phyloP scores from a whole-genome alignment of 2,113 vertebrate species.

The Panurus biarmicus region DNA sequence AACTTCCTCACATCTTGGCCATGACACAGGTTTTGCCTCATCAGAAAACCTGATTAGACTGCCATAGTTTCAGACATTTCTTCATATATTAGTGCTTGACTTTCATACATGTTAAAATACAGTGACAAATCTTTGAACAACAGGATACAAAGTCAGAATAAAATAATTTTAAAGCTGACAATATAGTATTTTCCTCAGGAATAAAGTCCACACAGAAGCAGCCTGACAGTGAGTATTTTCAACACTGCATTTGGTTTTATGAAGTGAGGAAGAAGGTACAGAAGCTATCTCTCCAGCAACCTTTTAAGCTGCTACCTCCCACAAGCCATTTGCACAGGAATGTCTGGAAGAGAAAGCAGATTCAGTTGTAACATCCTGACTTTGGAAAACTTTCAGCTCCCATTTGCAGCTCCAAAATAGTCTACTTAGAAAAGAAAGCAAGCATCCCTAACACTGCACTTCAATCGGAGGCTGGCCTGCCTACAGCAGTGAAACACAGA shows the following conservation, averaged over 20 bases:
- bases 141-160: neutral
- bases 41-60: neutral
- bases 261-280: neutral
- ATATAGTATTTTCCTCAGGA: neutral
- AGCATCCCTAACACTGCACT: neutral
- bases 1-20: neutral
- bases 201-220: neutral
- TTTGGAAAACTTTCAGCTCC: conserved; percentile 20
- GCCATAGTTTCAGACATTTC: neutral
- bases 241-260: neutral
- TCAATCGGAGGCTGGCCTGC: neutral
- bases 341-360: conserved; percentile 4
- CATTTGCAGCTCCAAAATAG: conserved; percentile 30
- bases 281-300: neutral
- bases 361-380: neutral
- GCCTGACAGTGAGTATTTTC: neutral
- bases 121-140: neutral
- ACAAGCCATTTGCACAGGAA: conserved; percentile 8
- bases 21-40: neutral
- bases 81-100: neutral
- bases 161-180: neutral
- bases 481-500: neutral
- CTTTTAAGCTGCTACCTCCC: conserved; percentile 17
- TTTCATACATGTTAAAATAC: neutral
- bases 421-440: neutral